These are phyloP conservation scores for Oreocharis arfaki DNA, from an alignment of 2,113 vertebrate genomes.

Conservation along the genomic window DNA sequence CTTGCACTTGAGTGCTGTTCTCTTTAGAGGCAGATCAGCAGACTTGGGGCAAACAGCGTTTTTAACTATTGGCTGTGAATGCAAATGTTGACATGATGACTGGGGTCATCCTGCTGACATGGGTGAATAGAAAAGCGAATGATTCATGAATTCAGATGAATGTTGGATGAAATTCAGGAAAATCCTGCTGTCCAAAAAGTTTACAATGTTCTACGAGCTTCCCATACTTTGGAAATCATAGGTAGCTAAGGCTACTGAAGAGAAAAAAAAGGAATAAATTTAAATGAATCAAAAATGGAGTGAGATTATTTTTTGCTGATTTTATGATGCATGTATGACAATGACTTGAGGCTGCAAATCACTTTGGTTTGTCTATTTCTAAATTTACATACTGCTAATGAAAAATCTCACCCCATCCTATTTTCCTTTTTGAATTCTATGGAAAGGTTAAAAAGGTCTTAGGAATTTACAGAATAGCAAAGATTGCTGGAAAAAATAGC, in stretches of 20 bases:
- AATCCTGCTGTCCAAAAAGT: neutral
- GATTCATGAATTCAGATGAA: neutral
- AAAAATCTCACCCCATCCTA: neutral
- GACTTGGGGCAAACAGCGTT: neutral
- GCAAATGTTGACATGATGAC: neutral
- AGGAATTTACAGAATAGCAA: neutral
- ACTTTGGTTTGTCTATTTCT: neutral
- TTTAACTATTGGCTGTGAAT: neutral
- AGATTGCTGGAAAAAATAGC: neutral
- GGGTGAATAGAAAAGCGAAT: neutral
- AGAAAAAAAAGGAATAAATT: slow-evolving; percentile 3
- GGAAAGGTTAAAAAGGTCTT: neutral
- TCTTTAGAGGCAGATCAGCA: neutral
- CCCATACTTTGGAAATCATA: neutral
- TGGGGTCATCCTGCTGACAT: neutral
- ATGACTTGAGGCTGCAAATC: neutral
- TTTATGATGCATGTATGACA: neutral
- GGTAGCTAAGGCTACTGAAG: neutral
- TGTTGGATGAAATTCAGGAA: neutral
- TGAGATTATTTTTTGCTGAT: neutral
- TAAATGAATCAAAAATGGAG: neutral
- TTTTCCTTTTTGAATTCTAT: neutral
- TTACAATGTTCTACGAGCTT: neutral
- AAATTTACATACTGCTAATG: neutral
- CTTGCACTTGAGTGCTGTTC: neutral